Conservation (phyloP, 2,113 vertebrate species). For the Dicaeum eximium region DNA sequence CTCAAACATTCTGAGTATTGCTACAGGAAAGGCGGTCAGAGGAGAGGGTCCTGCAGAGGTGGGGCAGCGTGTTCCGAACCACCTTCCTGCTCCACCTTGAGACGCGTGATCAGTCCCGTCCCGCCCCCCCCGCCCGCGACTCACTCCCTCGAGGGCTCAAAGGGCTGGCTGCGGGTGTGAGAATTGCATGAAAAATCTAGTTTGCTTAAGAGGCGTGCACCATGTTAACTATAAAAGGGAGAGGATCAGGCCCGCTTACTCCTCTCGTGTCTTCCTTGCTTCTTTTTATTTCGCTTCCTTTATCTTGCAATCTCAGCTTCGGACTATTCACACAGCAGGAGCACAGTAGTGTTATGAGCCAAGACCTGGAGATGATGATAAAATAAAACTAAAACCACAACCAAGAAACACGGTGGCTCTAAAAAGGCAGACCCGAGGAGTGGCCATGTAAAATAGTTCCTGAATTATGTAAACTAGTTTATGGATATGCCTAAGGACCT, state of each 20-base stretch:
- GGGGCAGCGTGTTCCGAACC: not conserved
- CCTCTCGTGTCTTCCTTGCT: not conserved
- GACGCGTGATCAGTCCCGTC: no score
- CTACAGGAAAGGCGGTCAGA: not conserved
- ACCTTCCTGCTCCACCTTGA: not conserved
- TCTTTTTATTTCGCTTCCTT: not conserved
- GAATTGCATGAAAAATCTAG: not conserved
- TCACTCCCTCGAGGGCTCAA: no score
- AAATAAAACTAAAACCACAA: no score
- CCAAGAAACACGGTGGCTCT: no score
- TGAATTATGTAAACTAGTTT: no score
- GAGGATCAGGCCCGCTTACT: not conserved
- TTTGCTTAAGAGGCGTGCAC: not conserved
- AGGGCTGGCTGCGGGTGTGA: not conserved
- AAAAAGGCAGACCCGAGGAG: no score
- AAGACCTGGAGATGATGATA: no score
- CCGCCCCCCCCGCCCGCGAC: not conserved
- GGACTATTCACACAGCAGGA: not conserved
- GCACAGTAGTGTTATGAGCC: no score
- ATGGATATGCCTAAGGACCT: no score
- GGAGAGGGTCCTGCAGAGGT: not conserved
- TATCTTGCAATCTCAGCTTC: not conserved
- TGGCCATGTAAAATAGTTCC: no score
- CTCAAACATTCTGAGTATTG: not conserved
- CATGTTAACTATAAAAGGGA: not conserved